A percentile compares a stretch with the other conserved stretches of the same genome.
Evolutionary conservation across 2,113 vertebrate species (phyloP).

Genomic region (Astur gentilis): DNA sequence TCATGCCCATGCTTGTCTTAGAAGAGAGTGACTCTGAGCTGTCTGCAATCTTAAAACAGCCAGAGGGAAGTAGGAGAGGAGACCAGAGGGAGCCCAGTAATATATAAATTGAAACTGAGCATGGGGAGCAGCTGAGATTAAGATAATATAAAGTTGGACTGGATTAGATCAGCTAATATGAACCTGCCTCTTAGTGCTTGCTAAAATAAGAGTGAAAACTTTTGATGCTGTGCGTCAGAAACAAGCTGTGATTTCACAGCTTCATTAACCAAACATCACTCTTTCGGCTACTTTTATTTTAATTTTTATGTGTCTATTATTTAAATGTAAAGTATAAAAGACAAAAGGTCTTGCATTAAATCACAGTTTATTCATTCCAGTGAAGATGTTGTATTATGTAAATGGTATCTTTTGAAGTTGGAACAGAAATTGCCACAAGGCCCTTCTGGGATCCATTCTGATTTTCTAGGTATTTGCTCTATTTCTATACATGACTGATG

Average conservation of each 20-base stretch:
- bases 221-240: neutral
- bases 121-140: neutral
- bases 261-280: neutral
- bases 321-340: neutral
- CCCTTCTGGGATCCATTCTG: slow-evolving; percentile 23
- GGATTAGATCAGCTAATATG: neutral
- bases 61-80: neutral
- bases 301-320: neutral
- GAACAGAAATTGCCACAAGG: neutral
- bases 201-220: neutral
- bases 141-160: neutral
- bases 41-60: neutral
- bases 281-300: neutral
- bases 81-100: neutral
- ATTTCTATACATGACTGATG: neutral
- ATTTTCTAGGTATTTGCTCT: slow-evolving; percentile 20
- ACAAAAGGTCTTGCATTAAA: neutral
- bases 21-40: neutral
- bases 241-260: neutral
- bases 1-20: neutral
- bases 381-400: neutral
- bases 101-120: neutral
- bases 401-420: slow-evolving; percentile 6
- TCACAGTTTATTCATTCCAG: neutral
- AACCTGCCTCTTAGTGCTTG: neutral